These are phyloP conservation scores for Dendrocincla tyrannina DNA, from an alignment of 2,797 vertebrate species.

Conservation along the genomic window DNA sequence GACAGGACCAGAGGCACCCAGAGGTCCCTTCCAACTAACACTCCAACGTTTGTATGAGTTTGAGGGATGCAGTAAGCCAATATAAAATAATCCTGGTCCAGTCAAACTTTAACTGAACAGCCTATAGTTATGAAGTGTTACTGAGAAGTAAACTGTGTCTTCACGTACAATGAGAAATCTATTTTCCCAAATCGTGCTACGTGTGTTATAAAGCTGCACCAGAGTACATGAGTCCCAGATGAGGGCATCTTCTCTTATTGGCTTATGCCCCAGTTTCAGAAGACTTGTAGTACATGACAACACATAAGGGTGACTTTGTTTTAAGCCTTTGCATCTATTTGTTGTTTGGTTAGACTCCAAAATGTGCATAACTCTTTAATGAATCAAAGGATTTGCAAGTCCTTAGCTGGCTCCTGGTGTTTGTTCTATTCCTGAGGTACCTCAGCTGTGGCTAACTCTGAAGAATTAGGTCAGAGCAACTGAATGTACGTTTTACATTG, in stretches of 20 bases:
- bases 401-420: neutral
- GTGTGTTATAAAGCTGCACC: neutral
- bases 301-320: neutral
- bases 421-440: neutral
- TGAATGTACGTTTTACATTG: neutral
- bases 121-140: neutral
- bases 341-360: neutral
- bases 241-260: neutral
- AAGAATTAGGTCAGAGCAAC: conserved; percentile 32
- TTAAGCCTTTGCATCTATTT: neutral
- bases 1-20: neutral
- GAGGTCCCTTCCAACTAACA: neutral
- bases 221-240: neutral
- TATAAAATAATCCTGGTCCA: neutral
- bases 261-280: neutral
- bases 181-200: neutral
- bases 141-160: neutral
- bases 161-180: neutral
- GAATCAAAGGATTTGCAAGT: neutral
- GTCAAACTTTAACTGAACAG: neutral
- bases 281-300: neutral
- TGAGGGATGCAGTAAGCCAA: neutral
- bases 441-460: neutral
- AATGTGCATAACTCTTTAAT: neutral
- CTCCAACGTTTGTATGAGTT: neutral